Conservation (phyloP, 1,140 invertebrate species). For the Olivierus martensii region DNA sequence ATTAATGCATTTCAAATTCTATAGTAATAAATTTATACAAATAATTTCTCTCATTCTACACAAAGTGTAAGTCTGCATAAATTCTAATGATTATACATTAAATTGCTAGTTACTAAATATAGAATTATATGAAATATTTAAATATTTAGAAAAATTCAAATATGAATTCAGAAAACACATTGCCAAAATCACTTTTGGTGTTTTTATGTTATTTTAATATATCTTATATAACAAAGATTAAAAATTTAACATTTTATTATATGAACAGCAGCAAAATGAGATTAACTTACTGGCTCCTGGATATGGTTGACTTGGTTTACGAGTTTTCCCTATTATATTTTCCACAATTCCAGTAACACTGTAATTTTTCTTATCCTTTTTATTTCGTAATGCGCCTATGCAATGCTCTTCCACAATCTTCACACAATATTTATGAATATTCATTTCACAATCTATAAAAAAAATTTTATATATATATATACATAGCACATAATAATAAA, state of each 20-base stretch:
- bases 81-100: too few species aligned
- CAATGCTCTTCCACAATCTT: constrained; percentile 68
- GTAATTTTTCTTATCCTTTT: constrained; percentile 32
- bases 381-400: constrained; percentile 55
- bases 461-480: constrained; percentile 16
- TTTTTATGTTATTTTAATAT: neutral
- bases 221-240: neutral
- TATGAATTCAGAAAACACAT: too few species aligned
- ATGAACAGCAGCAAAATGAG: too few species aligned
- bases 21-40: too few species aligned
- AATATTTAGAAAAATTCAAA: too few species aligned
- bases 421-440: constrained; percentile 72
- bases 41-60: too few species aligned
- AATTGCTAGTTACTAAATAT: too few species aligned
- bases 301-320: constrained; percentile 18
- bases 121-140: too few species aligned
- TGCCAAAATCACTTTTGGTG: neutral
- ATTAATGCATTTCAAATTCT: too few species aligned
- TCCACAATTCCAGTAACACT: constrained; percentile 27
- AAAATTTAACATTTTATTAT: too few species aligned
- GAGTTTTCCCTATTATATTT: constrained; percentile 22
- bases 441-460: constrained; percentile 66
- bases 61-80: too few species aligned
- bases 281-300: constrained; percentile 16
- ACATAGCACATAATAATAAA: neutral